Evolutionary conservation across 2,888 invertebrate species (phyloP), one percentile per base, ranked within the genome.

Genomic region (Stenurella melanura): DNA sequence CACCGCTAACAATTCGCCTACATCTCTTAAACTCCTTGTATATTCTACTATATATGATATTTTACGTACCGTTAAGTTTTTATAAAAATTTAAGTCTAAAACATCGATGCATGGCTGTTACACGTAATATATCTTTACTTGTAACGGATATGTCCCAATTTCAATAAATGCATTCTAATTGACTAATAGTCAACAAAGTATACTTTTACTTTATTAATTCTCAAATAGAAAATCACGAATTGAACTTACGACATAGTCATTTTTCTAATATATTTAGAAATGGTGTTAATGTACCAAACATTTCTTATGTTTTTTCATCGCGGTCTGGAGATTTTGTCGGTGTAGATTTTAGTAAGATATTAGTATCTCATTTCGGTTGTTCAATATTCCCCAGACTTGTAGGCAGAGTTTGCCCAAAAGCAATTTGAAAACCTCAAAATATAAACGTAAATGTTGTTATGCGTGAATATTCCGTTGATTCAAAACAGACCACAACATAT

Each of bases 341-440:
- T 18, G 67, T 61, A 78, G 74, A 78, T 78, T 78, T 78, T 80
- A 78, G 75, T 76, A 78, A 76, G 76, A 80, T 78, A 80, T 74
- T 67, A 67, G 66, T 76, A 78, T 74, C 78, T 71, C 75, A 75
- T 80, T 78, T 80, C 76, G 69, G 66, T 60, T 69, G 78, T 73
- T 67, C 72, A 75, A 74, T 80, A 76, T 79, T 77, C 78, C 78
- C 80, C 80, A 82, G 84, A 84, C 85, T 85, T 83, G 85, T 85
- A 84, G 85, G 86, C 83, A 82, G 86, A 81, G 83, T 86, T 86
- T 87, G 87, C 87, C 88, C 87, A 87, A 87, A 86, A 88, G 87
- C 88, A 87, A 88, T 88, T 87, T 86, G 84, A 85, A 87, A 88
- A 87, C 85, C 86, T 86, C 86, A 85, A 88, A 88, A 88, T 85